Percentiles rank a stretch among this genome's conserved stretches.
phyloP scores from a whole-genome alignment of 2,797 vertebrate species.

The Labeo calbasu region DNA sequence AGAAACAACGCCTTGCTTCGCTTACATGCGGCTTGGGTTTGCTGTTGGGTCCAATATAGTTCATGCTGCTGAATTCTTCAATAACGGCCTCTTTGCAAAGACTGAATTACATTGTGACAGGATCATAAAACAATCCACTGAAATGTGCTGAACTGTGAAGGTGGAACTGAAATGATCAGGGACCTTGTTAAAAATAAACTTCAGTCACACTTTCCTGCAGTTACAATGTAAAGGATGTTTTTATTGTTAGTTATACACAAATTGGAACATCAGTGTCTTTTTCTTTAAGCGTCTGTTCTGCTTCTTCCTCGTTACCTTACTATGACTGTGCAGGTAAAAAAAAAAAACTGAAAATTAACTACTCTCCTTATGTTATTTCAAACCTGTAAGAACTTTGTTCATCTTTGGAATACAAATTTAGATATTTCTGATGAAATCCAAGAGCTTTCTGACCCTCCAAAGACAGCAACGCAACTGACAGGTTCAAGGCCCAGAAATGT shows the following conservation, averaged over 20 bases:
- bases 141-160: conserved; percentile 35
- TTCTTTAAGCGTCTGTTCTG: background rate
- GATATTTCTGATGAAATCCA: too few species aligned
- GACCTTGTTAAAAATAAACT: conserved; percentile 33
- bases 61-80: conserved; percentile 6
- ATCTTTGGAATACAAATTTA: too few species aligned
- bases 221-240: background rate
- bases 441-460: too few species aligned
- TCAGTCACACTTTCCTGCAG: conserved; percentile 15
- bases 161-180: conserved; percentile 26
- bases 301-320: background rate
- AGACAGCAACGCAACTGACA: too few species aligned
- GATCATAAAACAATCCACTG: conserved; percentile 36
- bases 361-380: too few species aligned
- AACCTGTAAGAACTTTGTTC: too few species aligned
- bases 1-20: conserved; percentile 33
- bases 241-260: background rate
- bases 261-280: background rate
- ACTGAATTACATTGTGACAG: conserved; percentile 39
- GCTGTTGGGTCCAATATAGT: conserved; percentile 31
- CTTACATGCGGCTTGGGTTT: conserved; percentile 25
- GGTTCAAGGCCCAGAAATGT: too few species aligned
- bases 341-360: too few species aligned
- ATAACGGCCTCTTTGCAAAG: conserved; percentile 32
- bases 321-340: background rate